Percentiles rank a stretch among this genome's conserved stretches.
These are phyloP conservation scores for Coregonus ussuriensis DNA, from an alignment of 2,797 vertebrate species.

Conservation along the genomic window DNA sequence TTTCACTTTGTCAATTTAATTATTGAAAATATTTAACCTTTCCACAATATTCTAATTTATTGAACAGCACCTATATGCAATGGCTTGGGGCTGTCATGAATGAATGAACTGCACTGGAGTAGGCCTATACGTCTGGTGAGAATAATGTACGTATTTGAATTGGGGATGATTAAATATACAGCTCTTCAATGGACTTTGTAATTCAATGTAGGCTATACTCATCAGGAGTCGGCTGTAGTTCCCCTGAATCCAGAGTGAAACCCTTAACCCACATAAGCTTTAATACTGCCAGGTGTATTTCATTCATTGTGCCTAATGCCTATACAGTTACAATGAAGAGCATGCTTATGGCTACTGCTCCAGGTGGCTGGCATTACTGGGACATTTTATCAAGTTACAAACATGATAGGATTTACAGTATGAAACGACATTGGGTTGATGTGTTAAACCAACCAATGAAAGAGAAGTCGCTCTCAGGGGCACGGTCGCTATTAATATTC, in stretches of 20 bases:
- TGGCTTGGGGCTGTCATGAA: background rate
- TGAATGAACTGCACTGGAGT: background rate
- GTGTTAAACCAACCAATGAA: slow-evolving; percentile 6
- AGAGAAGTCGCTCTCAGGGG: background rate
- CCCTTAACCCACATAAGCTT: background rate
- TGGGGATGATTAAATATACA: too few species aligned
- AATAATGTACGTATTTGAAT: too few species aligned
- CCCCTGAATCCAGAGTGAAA: too few species aligned
- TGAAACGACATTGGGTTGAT: background rate
- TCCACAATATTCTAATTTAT: too few species aligned
- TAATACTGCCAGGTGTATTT: background rate
- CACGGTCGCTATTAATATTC: slow-evolving; percentile 26
- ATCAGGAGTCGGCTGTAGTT: too few species aligned
- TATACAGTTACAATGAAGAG: background rate
- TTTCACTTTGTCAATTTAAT: too few species aligned
- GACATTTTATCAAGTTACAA: background rate
- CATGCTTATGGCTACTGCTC: background rate
- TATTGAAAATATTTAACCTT: too few species aligned
- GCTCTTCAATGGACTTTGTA: too few species aligned
- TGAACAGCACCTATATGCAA: background rate
- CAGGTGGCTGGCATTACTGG: too few species aligned
- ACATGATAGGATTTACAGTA: background rate
- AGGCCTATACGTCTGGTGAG: background rate
- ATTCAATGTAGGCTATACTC: too few species aligned
- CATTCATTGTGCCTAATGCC: background rate